Conservation (phyloP, 2,797 vertebrate species). For the Microctenopoma steveboyesi region DNA sequence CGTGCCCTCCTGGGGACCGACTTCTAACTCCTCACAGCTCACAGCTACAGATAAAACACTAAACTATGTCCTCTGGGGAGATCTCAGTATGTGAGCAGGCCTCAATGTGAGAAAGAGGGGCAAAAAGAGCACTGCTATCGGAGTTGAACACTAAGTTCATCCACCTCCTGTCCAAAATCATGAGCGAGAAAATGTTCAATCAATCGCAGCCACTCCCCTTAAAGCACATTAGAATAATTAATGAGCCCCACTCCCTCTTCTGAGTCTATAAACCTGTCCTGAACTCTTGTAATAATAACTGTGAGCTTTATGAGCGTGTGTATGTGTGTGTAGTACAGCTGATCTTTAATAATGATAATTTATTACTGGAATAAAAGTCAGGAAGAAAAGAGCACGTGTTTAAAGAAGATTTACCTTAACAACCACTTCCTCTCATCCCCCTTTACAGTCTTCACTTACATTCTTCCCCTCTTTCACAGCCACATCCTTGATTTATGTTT, state of each 20-base stretch:
- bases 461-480: constrained; percentile 25
- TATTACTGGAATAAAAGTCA: constrained; percentile 67
- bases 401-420: constrained; percentile 62
- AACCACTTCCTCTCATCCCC: constrained; percentile 37
- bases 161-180: constrained; percentile 48
- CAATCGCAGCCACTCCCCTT: constrained; percentile 62
- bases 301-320: constrained; percentile 56
- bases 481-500: constrained; percentile 38
- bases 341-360: constrained; percentile 71
- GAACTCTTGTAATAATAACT: constrained; percentile 69
- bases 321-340: constrained; percentile 28
- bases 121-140: constrained; percentile 57
- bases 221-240: constrained; percentile 80
- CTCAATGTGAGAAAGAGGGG: constrained; percentile 21
- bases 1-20: constrained; percentile 56
- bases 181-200: constrained; percentile 52
- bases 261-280: constrained; percentile 75
- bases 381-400: constrained; percentile 53
- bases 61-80: constrained; percentile 65
- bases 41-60: constrained; percentile 72
- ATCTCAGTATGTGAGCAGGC: constrained; percentile 45
- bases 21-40: constrained; percentile 68
- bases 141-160: constrained; percentile 54
- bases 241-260: constrained; percentile 71
- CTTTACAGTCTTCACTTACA: constrained; percentile 38